Evolutionary conservation across 23 tunicate genomes (phyloP).

Genomic region (Trididemnum clinides): DNA sequence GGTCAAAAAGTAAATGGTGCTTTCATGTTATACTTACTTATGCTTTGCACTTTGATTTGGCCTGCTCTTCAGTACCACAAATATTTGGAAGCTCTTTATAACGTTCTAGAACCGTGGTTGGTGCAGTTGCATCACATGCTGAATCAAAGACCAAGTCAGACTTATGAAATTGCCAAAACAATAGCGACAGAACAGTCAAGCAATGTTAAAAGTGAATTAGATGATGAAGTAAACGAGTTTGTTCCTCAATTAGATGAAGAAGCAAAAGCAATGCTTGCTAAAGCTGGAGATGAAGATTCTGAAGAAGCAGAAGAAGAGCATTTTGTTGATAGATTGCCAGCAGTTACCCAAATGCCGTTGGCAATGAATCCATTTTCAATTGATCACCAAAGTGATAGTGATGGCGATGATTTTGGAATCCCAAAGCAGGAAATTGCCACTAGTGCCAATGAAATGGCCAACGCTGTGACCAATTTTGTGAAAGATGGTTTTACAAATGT

Average conservation of each 20-base stretch:
- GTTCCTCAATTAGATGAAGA: conserved; percentile 63
- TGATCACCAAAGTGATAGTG: conserved; percentile 8
- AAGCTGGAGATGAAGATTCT: conserved; percentile 60
- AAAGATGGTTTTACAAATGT: conserved; percentile 8
- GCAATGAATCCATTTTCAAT: background rate
- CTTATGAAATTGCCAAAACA: conserved; percentile 24
- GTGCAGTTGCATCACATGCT: conserved; percentile 68
- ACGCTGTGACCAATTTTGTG: background rate
- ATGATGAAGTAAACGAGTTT: conserved; percentile 70
- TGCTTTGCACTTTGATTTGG: conserved; percentile 55
- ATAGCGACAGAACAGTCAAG: conserved; percentile 1
- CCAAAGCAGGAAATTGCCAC: background rate
- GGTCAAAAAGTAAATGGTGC: conserved; percentile 49
- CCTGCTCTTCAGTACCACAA: conserved; percentile 63
- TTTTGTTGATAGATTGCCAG: conserved; percentile 48
- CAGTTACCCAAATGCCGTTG: conserved; percentile 17
- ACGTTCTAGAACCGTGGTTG: conserved; percentile 61
- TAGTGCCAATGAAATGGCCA: background rate
- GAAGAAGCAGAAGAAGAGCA: conserved; percentile 78
- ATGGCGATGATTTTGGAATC: conserved; percentile 52
- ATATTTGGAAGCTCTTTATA: conserved; percentile 39
- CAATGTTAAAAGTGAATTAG: background rate
- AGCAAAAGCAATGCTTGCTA: conserved; percentile 65
- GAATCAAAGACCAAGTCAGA: conserved; percentile 39
- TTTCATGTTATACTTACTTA: conserved; percentile 11